Evolutionary conservation across 2,797 vertebrate species (phyloP).

Genomic region (Argyrosomus regius): DNA sequence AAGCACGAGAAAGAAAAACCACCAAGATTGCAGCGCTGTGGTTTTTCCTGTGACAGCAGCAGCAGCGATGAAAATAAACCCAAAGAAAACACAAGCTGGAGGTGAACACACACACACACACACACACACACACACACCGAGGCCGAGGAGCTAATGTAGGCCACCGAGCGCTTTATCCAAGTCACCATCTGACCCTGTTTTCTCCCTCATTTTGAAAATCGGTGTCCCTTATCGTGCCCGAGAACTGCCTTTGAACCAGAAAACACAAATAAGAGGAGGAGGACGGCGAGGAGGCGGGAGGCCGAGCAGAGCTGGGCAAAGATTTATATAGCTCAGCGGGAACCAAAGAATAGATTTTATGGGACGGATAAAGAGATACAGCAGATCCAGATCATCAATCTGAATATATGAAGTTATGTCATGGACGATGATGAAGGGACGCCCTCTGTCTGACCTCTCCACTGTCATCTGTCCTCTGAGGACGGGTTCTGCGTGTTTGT

Average conservation of each 20-base stretch:
- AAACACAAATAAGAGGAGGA: constrained; percentile 53
- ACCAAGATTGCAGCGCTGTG: constrained; percentile 62
- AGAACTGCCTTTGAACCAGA: constrained; percentile 70
- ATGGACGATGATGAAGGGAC: constrained; percentile 23
- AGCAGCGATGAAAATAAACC: constrained; percentile 68
- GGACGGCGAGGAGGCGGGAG: background rate
- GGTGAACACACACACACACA: constrained; percentile 42
- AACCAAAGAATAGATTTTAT: constrained; percentile 28
- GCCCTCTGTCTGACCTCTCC: constrained; percentile 9
- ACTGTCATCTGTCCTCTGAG: constrained; percentile 33
- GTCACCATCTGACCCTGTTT: constrained; percentile 73
- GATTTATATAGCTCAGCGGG: constrained; percentile 43
- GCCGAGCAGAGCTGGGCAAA: background rate
- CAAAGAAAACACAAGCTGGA: constrained; percentile 61
- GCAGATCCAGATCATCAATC: background rate
- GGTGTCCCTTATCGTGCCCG: constrained; percentile 58
- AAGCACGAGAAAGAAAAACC: constrained; percentile 45
- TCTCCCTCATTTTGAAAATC: constrained; percentile 71
- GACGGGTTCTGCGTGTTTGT: no score
- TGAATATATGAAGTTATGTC: background rate
- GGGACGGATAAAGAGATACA: constrained; percentile 25
- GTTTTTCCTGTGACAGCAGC: constrained; percentile 59
- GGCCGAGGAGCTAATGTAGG: constrained; percentile 32
- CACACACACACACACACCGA: constrained; percentile 26
- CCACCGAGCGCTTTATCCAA: constrained; percentile 51